Percentiles rank a stretch among this genome's conserved stretches.
Conservation (phyloP, 2,113 vertebrate genomes). For the Microtus oregoni region DNA sequence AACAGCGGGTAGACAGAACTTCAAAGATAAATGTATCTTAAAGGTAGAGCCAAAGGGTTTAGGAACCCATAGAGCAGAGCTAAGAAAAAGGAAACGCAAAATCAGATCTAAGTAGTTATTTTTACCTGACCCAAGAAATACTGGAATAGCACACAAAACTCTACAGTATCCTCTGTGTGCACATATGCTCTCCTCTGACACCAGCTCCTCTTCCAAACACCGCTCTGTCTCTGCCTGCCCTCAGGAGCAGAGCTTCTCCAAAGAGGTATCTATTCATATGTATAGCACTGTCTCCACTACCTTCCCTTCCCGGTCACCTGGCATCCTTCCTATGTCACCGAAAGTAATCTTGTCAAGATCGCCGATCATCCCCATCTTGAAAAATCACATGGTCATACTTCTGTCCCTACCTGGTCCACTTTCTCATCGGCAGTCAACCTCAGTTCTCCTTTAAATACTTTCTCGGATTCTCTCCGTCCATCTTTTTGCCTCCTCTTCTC, state of each 20-base stretch:
- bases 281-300: not conserved
- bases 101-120: not conserved
- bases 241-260: conserved; percentile 47
- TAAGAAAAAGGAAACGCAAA: conserved; percentile 22
- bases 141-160: not conserved
- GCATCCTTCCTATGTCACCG: conserved; percentile 33
- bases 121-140: conserved; percentile 28
- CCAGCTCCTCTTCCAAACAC: conserved; percentile 23
- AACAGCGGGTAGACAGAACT: not conserved
- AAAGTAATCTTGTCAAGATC: conserved; percentile 29
- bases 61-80: not conserved
- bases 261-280: not conserved
- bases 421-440: not conserved
- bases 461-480: not conserved
- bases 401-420: not conserved
- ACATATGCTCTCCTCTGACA: not conserved
- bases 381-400: conserved; percentile 27
- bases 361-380: conserved; percentile 28
- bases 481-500: conserved; percentile 14
- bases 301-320: not conserved
- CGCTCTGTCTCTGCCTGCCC: conserved; percentile 12
- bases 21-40: conserved; percentile 27
- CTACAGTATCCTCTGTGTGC: not conserved
- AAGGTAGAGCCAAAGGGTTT: conserved; percentile 53
- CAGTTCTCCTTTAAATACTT: conserved; percentile 3